phyloP scores from a whole-genome alignment of 2,888 invertebrate genomes.

The Cantharis rustica region DNA sequence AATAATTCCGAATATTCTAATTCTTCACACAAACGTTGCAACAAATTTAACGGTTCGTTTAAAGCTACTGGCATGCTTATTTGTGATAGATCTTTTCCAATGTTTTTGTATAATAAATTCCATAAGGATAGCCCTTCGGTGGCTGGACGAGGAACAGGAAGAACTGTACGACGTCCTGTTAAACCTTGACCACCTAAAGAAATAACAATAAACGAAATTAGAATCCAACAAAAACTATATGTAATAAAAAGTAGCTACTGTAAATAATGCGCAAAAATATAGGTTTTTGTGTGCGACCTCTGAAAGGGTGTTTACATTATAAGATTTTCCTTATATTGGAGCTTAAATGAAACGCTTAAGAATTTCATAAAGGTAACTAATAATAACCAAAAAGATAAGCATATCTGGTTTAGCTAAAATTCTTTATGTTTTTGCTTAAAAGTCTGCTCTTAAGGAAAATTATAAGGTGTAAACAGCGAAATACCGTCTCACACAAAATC shows the following conservation, averaged over 20 bases:
- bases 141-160: constrained; percentile 74
- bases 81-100: constrained; percentile 84
- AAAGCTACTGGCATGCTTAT: constrained; percentile 86
- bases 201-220: neutral
- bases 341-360: too few relatives aligned
- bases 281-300: neutral
- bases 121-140: constrained; percentile 79
- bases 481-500: too few relatives aligned
- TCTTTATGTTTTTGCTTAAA: too few relatives aligned
- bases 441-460: too few relatives aligned
- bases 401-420: too few relatives aligned
- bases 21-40: constrained; percentile 83
- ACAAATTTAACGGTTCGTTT: constrained; percentile 81
- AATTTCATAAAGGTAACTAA: too few relatives aligned
- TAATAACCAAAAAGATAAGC: too few relatives aligned
- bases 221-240: neutral
- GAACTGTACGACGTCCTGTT: constrained; percentile 65
- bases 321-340: too few relatives aligned
- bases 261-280: too few relatives aligned
- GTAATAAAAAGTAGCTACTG: too few relatives aligned
- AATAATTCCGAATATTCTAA: constrained; percentile 81
- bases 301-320: too few relatives aligned
- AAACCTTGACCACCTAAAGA: constrained; percentile 42
- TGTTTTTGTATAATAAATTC: constrained; percentile 79
- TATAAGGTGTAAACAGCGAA: too few relatives aligned